Evolutionary conservation across 1,140 invertebrate species (phyloP), one percentile per base, ranked within the genome.

Genomic region (Drusus annulatus): DNA sequence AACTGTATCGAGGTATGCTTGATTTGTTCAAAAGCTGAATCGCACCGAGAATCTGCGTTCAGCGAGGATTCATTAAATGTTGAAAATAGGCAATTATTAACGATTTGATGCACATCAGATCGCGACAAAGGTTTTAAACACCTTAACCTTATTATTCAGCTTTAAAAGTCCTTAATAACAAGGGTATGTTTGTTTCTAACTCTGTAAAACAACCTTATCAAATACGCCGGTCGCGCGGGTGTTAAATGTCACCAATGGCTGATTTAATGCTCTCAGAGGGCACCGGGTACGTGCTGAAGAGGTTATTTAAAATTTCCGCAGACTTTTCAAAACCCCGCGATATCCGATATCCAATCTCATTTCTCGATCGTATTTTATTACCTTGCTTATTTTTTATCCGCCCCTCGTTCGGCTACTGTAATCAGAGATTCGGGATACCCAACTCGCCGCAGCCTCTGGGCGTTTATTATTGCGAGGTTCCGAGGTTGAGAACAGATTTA

Each of bases 321-420:
- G 21, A n/a, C 21, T 25, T 65, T 65, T 36, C 62, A 65, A 25
- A 25, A 25, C 36, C 23, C 13, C 21, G 28, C 62, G 62, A 65
- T 45, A 65, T 28, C 8, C 13, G 62, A 65, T 65, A 65, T 28
- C 62, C 62, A 65, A 65, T 65, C 62, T 25, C 62, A 31, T 25
- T 65, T 65, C 23, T 65, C 21, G 28, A 25, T 65, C 21, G 8
- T 65, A 28, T 16, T 28, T 65, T 65, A 65, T 31, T 65, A 65
- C 36, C 56, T 17, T 17, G 54, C 19, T 60, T 60, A 17, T 60
- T 60, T 60, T 60, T 19, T 60, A n/a, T 17, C 56, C 3, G n/a
- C n/a, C n/a, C n/a, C n/a, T n/a, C n/a, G n/a, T n/a, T n/a, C n/a
- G n/a, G n/a, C n/a, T n/a, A n/a, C n/a, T 13, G 36, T 45, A 45